Base-by-base conservation (phyloP, 2,888 invertebrate species). In the Epirrita christyi region DNA sequence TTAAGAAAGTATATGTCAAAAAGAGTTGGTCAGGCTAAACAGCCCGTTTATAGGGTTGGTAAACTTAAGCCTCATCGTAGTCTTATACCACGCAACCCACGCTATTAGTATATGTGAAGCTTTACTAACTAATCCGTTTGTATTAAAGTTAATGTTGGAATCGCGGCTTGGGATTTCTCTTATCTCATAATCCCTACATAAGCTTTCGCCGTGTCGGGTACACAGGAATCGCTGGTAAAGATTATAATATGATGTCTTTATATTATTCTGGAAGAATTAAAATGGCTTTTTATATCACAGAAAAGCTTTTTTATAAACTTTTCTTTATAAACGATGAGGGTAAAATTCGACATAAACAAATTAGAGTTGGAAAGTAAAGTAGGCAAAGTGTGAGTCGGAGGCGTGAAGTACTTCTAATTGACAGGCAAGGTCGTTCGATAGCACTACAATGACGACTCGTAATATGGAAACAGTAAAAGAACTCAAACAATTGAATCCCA, bases 151-250 rank as follows among this genome's bases (percentile, higher is more conserved):
- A 43, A 48, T 36, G 27, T 38, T 15, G 29, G 27, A 27, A 48
- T 13, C 11, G 28, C 29, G 41, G 54, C 28, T 43, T 44, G 38
- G 29, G 49, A 41, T 48, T 53, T 29, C 44, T 38, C 21, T 50
- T 55, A 47, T 54, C 50, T 42, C 46, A 50, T 54, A 59, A 59
- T 59, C 54, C 54, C 34, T 27, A 34, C 49, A n/a, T n/a, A 10
- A 48, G 53, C 40, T 49, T 53, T 49, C n/a, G 2, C 49, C 27
- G 38, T 34, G 38, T 32, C 40, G 42, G 38, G 13, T 46, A 32
- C 6, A 58, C 44, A 46, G 29, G 41, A 58, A 49, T 48, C 21
- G 41, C 34, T 45, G 8, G 48, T 49, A 40, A 53, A 44, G 48
- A 41, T 48, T 49, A 54, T n/a, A n/a, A n/a, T 40, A 48, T 13